phyloP scores from a whole-genome alignment of 2,797 vertebrate genomes.

The Poecilia gillii region DNA sequence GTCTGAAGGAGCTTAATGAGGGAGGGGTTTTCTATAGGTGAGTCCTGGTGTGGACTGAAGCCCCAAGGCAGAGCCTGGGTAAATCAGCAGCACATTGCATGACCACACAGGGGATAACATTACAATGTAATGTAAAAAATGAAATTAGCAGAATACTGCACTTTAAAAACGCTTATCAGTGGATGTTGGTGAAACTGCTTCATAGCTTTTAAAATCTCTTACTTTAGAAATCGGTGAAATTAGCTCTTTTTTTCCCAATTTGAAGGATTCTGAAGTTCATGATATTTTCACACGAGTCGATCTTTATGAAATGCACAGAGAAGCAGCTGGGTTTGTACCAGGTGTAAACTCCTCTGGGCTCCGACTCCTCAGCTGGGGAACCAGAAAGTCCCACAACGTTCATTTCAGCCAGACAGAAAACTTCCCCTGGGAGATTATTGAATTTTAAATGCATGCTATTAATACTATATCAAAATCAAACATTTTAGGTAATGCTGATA shows the following conservation, averaged over 20 bases:
- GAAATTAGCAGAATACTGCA: too few species aligned
- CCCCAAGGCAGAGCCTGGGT: too few species aligned
- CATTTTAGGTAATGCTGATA: not conserved
- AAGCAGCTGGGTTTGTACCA: constrained; percentile 49
- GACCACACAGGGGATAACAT: too few species aligned
- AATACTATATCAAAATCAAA: not conserved
- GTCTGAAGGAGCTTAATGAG: too few species aligned
- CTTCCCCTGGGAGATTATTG: not conserved
- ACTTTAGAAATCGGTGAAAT: not conserved
- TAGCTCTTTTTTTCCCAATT: constrained; percentile 17
- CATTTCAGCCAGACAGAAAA: not conserved
- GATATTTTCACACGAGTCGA: constrained; percentile 41
- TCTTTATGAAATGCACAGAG: constrained; percentile 20
- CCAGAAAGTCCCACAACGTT: constrained; percentile 10
- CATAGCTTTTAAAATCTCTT: not conserved
- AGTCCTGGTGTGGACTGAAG: too few species aligned
- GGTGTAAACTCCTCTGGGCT: constrained; percentile 10
- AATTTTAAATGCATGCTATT: not conserved
- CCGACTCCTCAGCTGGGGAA: constrained; percentile 37
- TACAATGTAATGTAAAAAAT: too few species aligned
- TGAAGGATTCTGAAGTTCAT: constrained; percentile 9
- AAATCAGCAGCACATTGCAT: too few species aligned
- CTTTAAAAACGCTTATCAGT: not conserved
- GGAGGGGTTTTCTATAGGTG: too few species aligned
- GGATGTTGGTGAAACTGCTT: not conserved